A percentile compares a stretch with the other conserved stretches of the same genome.
Conservation (phyloP, 2,113 vertebrate species). For the Tupaia chinensis region DNA sequence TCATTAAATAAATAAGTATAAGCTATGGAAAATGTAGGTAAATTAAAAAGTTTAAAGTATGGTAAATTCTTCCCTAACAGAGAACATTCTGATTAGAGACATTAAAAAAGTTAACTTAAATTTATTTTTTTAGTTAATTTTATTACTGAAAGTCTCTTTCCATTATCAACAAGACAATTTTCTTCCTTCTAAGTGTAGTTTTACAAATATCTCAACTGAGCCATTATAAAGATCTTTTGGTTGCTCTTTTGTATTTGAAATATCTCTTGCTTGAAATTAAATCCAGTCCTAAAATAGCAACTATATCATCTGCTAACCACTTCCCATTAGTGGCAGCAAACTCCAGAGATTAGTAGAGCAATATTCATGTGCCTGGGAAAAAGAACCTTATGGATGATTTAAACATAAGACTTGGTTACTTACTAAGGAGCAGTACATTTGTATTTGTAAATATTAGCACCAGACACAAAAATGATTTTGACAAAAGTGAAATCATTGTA, state of each 20-base stretch:
- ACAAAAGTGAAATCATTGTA: slow-evolving; percentile 20
- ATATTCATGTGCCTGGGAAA: not conserved
- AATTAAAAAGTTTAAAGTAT: slow-evolving; percentile 26
- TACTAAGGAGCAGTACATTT: not conserved
- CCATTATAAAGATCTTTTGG: slow-evolving; percentile 62
- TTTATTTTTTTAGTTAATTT: slow-evolving; percentile 34
- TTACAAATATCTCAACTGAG: slow-evolving; percentile 43
- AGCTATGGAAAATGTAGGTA: not conserved
- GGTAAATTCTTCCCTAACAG: not conserved
- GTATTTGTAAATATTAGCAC: slow-evolving; percentile 59
- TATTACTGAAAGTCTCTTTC: slow-evolving; percentile 39
- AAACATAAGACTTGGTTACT: not conserved
- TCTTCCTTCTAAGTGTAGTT: slow-evolving; percentile 41
- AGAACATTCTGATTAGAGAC: slow-evolving; percentile 40
- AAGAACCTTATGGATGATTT: slow-evolving; percentile 44
- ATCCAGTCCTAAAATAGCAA: slow-evolving; percentile 78
- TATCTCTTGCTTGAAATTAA: slow-evolving; percentile 80
- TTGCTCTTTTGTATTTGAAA: slow-evolving; percentile 75
- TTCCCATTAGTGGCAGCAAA: slow-evolving; percentile 77
- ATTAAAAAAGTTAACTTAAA: slow-evolving; percentile 50
- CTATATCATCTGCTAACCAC: slow-evolving; percentile 74
- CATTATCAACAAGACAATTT: slow-evolving; percentile 43
- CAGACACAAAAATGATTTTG: slow-evolving; percentile 14
- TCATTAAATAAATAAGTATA: not conserved
- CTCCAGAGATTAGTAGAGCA: slow-evolving; percentile 68